Evolutionary conservation across 2,888 invertebrate species (phyloP).

Genomic region (Eupithecia abbreviata): DNA sequence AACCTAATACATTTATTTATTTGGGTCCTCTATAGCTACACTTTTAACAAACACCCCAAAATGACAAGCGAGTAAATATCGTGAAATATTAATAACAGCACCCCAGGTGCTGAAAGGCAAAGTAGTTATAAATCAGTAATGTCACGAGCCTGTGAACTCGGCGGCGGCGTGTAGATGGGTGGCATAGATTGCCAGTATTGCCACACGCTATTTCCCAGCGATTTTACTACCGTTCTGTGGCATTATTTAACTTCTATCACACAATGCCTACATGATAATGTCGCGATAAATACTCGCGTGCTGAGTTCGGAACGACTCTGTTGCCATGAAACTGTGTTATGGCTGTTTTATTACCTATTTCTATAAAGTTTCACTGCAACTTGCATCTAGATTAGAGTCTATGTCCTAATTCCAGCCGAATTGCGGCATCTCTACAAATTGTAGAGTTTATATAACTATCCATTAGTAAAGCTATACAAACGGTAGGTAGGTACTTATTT

Average conservation of each 20-base stretch:
- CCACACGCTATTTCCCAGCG: conserved; percentile 60
- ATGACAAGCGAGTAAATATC: conserved; percentile 23
- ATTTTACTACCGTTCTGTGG: conserved; percentile 59
- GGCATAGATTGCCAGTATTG: conserved; percentile 57
- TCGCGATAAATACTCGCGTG: conserved; percentile 62
- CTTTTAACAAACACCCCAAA: neutral
- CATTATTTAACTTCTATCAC: conserved; percentile 69
- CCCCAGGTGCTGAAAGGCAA: conserved; percentile 42
- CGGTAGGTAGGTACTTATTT: neutral
- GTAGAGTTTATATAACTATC: conserved; percentile 15
- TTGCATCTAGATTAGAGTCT: conserved; percentile 15
- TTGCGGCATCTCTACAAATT: conserved; percentile 15
- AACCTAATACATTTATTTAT: too few species aligned
- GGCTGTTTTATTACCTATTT: conserved; percentile 29
- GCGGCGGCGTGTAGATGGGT: conserved; percentile 39
- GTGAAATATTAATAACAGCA: conserved; percentile 44
- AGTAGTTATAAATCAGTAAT: conserved; percentile 50
- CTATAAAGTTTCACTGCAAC: conserved; percentile 21
- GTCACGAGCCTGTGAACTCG: conserved; percentile 49
- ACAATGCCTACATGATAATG: conserved; percentile 57
- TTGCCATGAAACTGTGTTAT: conserved; percentile 32
- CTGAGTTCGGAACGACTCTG: conserved; percentile 49
- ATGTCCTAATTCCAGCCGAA: conserved; percentile 12
- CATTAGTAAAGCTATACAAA: neutral
- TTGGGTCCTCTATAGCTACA: neutral